A percentile compares a stretch with the other conserved stretches of the same genome.
Conservation (phyloP, 2,797 vertebrate species). For the Channallabes apus region DNA sequence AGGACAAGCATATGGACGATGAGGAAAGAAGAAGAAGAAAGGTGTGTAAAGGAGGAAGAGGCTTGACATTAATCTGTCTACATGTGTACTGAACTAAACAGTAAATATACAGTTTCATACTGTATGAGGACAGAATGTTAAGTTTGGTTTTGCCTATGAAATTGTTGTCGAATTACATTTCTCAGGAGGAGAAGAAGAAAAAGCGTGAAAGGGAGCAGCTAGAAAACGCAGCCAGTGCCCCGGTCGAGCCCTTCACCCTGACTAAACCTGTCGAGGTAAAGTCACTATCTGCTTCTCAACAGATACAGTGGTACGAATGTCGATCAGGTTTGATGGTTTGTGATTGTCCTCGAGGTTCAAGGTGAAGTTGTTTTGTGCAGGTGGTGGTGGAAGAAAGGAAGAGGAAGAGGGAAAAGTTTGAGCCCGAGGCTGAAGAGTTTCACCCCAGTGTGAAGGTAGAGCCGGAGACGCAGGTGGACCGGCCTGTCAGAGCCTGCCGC, state of each 20-base stretch:
- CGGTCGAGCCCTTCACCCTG: slow-evolving; percentile 75
- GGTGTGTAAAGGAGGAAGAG: slow-evolving; percentile 66
- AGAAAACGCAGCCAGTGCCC: slow-evolving; percentile 80
- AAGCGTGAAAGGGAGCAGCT: slow-evolving; percentile 92
- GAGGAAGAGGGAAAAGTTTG: slow-evolving; percentile 86
- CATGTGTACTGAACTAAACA: background rate
- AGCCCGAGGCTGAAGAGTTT: slow-evolving; percentile 84
- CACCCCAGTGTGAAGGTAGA: slow-evolving; percentile 70
- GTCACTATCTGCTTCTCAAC: background rate
- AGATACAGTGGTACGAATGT: background rate
- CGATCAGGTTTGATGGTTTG: background rate
- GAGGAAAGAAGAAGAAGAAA: slow-evolving; percentile 91
- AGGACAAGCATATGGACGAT: slow-evolving; percentile 91
- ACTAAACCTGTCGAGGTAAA: slow-evolving; percentile 74
- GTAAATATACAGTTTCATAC: too few species aligned
- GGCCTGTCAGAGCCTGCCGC: slow-evolving; percentile 88
- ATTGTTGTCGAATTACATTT: background rate
- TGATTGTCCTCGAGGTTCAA: background rate
- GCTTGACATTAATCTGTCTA: background rate
- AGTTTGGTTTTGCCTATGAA: background rate
- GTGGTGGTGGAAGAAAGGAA: slow-evolving; percentile 80
- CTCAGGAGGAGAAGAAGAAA: slow-evolving; percentile 93
- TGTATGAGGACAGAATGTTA: background rate
- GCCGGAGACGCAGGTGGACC: slow-evolving; percentile 80
- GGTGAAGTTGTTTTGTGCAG: slow-evolving; percentile 4